These are phyloP conservation scores for Pseudomyrmex cubaensis DNA, from an alignment of 1,140 invertebrate genomes.

Conservation along the genomic window DNA sequence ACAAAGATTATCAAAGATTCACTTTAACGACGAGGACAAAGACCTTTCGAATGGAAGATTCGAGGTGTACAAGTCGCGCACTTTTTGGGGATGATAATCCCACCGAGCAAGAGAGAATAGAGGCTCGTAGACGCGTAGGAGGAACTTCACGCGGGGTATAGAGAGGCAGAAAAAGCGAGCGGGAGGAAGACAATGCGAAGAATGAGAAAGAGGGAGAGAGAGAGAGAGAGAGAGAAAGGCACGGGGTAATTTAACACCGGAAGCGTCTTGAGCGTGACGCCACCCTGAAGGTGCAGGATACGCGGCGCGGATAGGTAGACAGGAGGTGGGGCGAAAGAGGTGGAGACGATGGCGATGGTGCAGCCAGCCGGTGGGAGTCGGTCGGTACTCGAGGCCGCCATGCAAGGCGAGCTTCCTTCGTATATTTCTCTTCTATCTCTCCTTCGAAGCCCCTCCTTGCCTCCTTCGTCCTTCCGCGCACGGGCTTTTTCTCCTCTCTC, in stretches of 20 bases:
- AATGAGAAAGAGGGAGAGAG: conserved; percentile 55
- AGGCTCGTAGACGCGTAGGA: conserved; percentile 19
- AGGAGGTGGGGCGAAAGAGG: conserved; percentile 75
- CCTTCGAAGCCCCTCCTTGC: not conserved
- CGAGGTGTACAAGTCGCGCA: not conserved
- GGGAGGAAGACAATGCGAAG: conserved; percentile 1
- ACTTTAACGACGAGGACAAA: not conserved
- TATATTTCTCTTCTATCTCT: conserved; percentile 62
- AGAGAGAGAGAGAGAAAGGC: conserved; percentile 65
- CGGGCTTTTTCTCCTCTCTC: conserved; percentile 24
- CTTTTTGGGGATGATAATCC: conserved; percentile 35
- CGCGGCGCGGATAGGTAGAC: conserved; percentile 77
- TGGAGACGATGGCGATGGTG: conserved; percentile 77
- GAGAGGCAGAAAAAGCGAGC: conserved; percentile 26
- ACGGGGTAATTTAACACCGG: conserved; percentile 85
- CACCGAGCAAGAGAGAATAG: not conserved
- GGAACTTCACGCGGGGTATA: conserved; percentile 18
- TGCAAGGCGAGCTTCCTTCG: conserved; percentile 78
- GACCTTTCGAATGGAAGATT: not conserved
- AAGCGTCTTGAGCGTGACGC: conserved; percentile 85
- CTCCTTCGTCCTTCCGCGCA: conserved; percentile 19
- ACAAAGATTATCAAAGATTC: not conserved
- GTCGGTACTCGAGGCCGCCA: conserved; percentile 79
- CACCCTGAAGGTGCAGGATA: conserved; percentile 85
- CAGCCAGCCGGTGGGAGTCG: conserved; percentile 74